Evolutionary conservation across 2,888 invertebrate species (phyloP), one percentile per base, ranked within the genome.

Genomic region (Scotopteryx bipunctaria): DNA sequence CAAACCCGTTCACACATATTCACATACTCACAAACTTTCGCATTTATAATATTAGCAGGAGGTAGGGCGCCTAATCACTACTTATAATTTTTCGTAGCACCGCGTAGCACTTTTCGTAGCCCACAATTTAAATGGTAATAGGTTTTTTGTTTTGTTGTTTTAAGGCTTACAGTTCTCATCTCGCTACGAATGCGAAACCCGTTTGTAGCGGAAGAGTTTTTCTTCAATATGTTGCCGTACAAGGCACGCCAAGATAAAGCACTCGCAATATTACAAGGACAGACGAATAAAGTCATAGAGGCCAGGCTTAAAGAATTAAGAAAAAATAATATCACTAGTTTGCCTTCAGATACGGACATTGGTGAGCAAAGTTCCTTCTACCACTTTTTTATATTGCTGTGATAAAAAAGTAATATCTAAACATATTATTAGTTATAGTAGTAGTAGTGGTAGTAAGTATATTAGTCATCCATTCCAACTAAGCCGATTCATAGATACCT

Each of bases 161-260:
- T 11, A 37, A 73, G 73, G 5, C 51, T 71, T 3, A 61, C 70
- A 21, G 36, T 59, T 33, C 59, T 83, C 1, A 32, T 69, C 1
- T 55, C 76, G 0, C 56, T 55, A n/a, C 67, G 82, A 44, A 79
- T 80, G 71, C 66, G 78, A 9, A 79, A 83, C 46, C 69, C 76
- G 0, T 68, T 84, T 14, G 21, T 81, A 2, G 73, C 69, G 5
- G 61, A 64, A 1, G 76, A 83, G 6, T 8, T 57, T 0, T 44
- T 81, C 3, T 87, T 85, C 49, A 87, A 91, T 52, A 75, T 93
- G 8, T 83, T 93, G 0, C 73, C 82, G 4, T 81, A 92, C 41
- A 94, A 94, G 6, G 87, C 83, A 45, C 84, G 88, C 6, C 92
- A 93, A 67, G 83, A 80, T 5, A 71, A 81, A 33, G 79, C 83